phyloP scores from a whole-genome alignment of 2,888 invertebrate species.

The Papilio demoleus region DNA sequence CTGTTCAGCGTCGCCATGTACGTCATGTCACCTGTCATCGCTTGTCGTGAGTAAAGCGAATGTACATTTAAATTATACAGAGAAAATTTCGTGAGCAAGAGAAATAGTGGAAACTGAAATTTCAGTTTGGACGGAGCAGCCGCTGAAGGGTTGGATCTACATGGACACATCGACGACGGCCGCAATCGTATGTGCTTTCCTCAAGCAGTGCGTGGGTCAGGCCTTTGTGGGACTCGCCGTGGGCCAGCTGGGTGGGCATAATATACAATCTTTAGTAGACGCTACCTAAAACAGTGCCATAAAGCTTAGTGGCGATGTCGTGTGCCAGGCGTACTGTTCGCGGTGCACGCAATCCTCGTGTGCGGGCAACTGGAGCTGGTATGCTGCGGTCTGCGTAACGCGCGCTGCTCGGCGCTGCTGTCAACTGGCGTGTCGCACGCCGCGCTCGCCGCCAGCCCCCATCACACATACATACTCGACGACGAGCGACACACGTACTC shows the following conservation, averaged over 20 bases:
- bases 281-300: neutral
- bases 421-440: constrained; percentile 56
- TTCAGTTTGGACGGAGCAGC: constrained; percentile 65
- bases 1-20: constrained; percentile 73
- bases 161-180: constrained; percentile 56
- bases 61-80: too few species aligned
- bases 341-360: constrained; percentile 68
- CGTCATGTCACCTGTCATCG: constrained; percentile 60
- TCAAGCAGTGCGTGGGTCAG: constrained; percentile 63
- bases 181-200: constrained; percentile 56
- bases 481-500: constrained; percentile 67
- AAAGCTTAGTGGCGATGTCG: neutral
- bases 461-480: constrained; percentile 50
- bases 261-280: neutral
- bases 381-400: constrained; percentile 72
- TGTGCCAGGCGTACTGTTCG: constrained; percentile 67
- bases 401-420: constrained; percentile 67
- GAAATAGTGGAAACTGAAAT: constrained; percentile 5
- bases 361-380: constrained; percentile 76
- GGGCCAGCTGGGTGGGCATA: constrained; percentile 67
- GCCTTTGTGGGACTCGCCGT: constrained; percentile 68
- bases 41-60: constrained; percentile 63
- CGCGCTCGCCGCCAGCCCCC: constrained; percentile 48
- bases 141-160: constrained; percentile 66
- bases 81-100: too few species aligned